phyloP scores from a whole-genome alignment of 2,113 vertebrate species.

The Neofelis nebulosa region DNA sequence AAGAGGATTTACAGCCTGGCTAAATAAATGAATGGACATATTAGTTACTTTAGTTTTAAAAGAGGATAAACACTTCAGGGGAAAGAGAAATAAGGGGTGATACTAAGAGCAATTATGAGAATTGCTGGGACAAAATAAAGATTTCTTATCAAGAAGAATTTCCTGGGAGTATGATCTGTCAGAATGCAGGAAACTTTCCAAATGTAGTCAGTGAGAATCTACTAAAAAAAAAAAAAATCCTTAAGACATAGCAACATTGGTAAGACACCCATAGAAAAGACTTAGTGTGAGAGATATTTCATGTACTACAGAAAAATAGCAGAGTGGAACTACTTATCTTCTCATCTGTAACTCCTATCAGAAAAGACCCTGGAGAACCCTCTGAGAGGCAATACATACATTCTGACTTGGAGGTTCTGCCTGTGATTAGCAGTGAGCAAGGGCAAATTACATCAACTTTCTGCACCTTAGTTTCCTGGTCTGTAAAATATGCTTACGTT shows the following conservation, averaged over 20 bases:
- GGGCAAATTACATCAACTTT: not conserved
- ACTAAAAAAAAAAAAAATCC: not conserved
- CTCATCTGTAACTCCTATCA: not conserved
- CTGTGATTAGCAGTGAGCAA: not conserved
- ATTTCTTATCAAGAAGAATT: constrained; percentile 55
- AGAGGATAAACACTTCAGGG: not conserved
- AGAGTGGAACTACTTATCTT: not conserved
- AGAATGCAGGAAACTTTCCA: constrained; percentile 38
- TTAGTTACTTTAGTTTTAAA: constrained; percentile 22
- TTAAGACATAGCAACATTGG: not conserved
- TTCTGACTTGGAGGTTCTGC: not conserved
- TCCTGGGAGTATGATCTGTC: constrained; percentile 41
- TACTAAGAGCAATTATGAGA: constrained; percentile 6
- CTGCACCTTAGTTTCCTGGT: not conserved
- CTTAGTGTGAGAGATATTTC: not conserved
- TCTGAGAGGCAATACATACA: not conserved
- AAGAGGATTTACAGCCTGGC: constrained; percentile 28
- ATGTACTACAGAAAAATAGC: not conserved
- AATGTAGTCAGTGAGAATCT: not conserved
- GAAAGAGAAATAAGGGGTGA: not conserved
- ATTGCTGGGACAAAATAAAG: constrained; percentile 42
- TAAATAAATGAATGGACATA: constrained; percentile 19
- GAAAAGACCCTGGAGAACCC: not conserved
- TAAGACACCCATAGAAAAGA: not conserved
- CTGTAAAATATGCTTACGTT: not conserved